Conservation (phyloP, 1,140 invertebrate species). For the Macrocentrus cingulum region DNA sequence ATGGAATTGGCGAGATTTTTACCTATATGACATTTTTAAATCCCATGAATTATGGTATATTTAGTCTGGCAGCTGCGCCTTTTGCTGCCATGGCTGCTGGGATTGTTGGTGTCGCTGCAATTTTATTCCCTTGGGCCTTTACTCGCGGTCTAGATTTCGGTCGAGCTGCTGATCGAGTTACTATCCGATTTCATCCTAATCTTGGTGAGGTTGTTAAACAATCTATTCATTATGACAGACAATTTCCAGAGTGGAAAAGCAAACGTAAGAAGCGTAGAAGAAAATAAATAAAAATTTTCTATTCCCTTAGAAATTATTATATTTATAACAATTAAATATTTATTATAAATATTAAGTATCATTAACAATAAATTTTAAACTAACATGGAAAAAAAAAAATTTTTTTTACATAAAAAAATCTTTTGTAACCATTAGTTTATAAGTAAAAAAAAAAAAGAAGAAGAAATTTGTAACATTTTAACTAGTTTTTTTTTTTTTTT, state of each 20-base stretch:
- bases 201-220: constrained; percentile 42
- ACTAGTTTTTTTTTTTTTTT: too few relatives aligned
- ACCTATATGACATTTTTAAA: constrained; percentile 48
- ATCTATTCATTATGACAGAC: constrained; percentile 42
- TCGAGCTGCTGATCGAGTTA: constrained; percentile 32
- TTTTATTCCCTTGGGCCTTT: constrained; percentile 52
- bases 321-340: too few relatives aligned
- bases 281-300: too few relatives aligned
- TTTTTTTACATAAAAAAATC: too few relatives aligned
- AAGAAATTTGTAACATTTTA: too few relatives aligned
- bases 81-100: constrained; percentile 54
- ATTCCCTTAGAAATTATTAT: too few relatives aligned
- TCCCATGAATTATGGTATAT: constrained; percentile 52
- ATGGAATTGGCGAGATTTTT: constrained; percentile 45
- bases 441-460: too few relatives aligned
- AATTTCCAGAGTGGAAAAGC: constrained; percentile 47
- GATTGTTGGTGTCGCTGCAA: constrained; percentile 45
- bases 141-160: constrained; percentile 43
- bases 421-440: too few relatives aligned
- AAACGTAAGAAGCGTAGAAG: constrained; percentile 45
- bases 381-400: too few relatives aligned
- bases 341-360: too few relatives aligned
- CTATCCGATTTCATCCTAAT: constrained; percentile 31
- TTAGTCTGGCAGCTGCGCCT: constrained; percentile 50
- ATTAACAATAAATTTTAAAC: too few relatives aligned